Base-by-base conservation (phyloP, 1,140 invertebrate species). In the Limonius californicus region DNA sequence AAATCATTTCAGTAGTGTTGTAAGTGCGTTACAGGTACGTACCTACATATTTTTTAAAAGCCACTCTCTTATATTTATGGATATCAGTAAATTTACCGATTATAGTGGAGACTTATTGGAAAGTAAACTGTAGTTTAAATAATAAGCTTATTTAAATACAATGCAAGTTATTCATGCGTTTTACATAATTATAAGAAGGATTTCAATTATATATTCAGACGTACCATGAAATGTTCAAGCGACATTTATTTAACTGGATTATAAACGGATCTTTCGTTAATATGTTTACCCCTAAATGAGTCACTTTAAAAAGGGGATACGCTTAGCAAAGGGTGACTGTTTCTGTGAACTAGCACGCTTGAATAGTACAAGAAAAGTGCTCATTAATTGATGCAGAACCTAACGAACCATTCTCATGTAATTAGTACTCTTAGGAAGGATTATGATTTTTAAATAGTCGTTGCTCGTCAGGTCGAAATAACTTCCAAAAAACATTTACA, bases 371-470 rank as follows among this genome's bases (percentile, higher is more conserved):
- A 50, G 45, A 50, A 50, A 50, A 19, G 45, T 50, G 16, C 20
- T 50, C 45, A 50, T 50, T 50, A 50, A 45, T 50, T 12, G 45
- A 50, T n/a, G 20, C 3, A 19, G 9, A 12, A 50, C n/a, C 45
- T 18, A 50, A 50, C 45, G 45, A 50, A 50, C 45, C 45, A 15
- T 50, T 50, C 45, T 50, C 45, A 50, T 50, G 45, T 50, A 50
- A 50, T 50, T 50, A 50, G 9, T 19, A 50, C 23, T 27, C 23
- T n/a, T n/a, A n/a, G n/a, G n/a, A n/a, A n/a, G n/a, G n/a, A n/a
- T n/a, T n/a, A n/a, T n/a, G n/a, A n/a, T n/a, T n/a, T n/a, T n/a
- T n/a, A n/a, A n/a, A n/a, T n/a, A n/a, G n/a, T n/a, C n/a, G n/a
- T n/a, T n/a, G n/a, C n/a, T n/a, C n/a, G n/a, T n/a, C n/a, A n/a